Conservation (phyloP, 2,797 vertebrate genomes). For the Cercopithecus neglectus region DNA sequence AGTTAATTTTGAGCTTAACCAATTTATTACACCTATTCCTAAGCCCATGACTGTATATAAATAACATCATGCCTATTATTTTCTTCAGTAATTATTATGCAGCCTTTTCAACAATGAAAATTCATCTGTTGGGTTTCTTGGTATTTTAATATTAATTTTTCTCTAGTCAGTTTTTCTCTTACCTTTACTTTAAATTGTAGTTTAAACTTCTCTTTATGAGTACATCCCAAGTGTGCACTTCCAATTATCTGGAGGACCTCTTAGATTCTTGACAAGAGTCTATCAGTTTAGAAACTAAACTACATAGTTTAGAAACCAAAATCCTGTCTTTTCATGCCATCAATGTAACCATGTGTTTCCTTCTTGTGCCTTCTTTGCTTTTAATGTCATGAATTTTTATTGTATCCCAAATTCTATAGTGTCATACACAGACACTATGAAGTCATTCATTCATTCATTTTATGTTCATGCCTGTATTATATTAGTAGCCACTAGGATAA, state of each 20-base stretch:
- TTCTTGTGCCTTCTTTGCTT: background rate
- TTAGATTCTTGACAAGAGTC: background rate
- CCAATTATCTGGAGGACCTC: background rate
- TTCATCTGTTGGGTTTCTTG: background rate
- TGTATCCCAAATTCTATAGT: background rate
- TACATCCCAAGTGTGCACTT: background rate
- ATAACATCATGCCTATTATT: background rate
- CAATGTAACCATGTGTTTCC: background rate
- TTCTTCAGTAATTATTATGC: background rate
- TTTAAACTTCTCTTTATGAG: background rate
- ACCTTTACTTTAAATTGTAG: constrained; percentile 33
- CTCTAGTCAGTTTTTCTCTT: background rate
- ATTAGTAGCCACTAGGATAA: background rate
- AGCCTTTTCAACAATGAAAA: background rate
- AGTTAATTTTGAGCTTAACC: constrained; percentile 5
- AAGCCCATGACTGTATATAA: background rate
- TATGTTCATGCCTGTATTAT: background rate
- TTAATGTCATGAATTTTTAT: background rate
- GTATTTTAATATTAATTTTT: background rate
- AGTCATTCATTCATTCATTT: background rate
- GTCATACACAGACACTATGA: background rate
- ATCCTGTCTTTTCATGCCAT: background rate
- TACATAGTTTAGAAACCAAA: constrained; percentile 40
- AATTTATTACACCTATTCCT: background rate
- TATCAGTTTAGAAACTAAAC: constrained; percentile 38